Base-by-base conservation (phyloP, 1,140 invertebrate genomes). In the Ips nitidus region DNA sequence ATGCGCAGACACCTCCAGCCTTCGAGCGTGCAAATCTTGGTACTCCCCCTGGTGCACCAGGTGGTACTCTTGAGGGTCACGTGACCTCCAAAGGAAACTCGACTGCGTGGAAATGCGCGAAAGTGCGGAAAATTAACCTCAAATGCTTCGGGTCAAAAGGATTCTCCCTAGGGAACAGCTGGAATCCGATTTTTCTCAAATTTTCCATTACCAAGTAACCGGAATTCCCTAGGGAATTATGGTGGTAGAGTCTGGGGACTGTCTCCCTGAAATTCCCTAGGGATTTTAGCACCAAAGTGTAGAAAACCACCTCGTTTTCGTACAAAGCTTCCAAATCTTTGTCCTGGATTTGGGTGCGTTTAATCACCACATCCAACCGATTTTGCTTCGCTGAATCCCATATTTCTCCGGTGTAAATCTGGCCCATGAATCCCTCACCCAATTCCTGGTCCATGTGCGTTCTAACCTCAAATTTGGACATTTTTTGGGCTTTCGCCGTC, bases 21-120 rank as follows among this genome's bases (percentile, higher is more conserved):
- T 0, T 22, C 22, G 22, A 0, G 22, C 22, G 22, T 22, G 22
- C 22, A 22, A 22, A 22, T 22, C 22, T 22, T 22, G 22, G 22
- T 22, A 22, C 22, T 22, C 22, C 22, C 22, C n/a, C n/a, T n/a
- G 22, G 22, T 22, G 22, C 22, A 22, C 22, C 22, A 22, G 22
- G 22, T 22, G 22, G 22, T 22, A 22, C 22, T 22, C 22, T 22
- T 22, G 22, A 0, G 22, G 22, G 22, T 22, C 22, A 22, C 22
- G 22, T 22, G 22, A 22, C 22, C 22, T 0, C 22, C 43, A 8
- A 66, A 37, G 40, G 56, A 53, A 83, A 79, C 0, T 82, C 83
- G 2, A 69, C 4, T 6, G 67, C 71, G 50, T 72, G 71, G 36
- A 70, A 65, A 43, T 42, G 68, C 1, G 53, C 70, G 41, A 62